Evolutionary conservation across 2,113 vertebrate genomes (phyloP).

Genomic region (Ictidomys tridecemlineatus): DNA sequence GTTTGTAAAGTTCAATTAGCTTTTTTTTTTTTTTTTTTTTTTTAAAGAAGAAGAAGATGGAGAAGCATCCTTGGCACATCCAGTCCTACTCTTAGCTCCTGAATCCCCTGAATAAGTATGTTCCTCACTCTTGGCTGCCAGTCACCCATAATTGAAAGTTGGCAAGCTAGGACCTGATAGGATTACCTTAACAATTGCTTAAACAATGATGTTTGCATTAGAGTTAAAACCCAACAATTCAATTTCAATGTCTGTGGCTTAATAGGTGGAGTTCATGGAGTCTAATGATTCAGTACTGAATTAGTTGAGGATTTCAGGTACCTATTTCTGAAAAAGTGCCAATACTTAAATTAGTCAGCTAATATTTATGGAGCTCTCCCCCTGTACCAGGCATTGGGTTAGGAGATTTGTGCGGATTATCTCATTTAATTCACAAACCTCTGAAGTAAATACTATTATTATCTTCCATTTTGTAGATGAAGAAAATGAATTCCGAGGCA

Average conservation of each 20-base stretch:
- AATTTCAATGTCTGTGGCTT: slow-evolving; percentile 32
- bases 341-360: background rate
- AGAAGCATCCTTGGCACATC: background rate
- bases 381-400: background rate
- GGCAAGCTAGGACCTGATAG: background rate
- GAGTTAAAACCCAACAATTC: slow-evolving; percentile 36
- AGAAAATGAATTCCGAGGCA: slow-evolving; percentile 7
- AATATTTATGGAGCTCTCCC: background rate
- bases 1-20: background rate
- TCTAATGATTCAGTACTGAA: background rate
- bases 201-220: slow-evolving; percentile 22
- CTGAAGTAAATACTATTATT: background rate
- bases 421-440: background rate
- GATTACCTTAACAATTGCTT: slow-evolving; percentile 3
- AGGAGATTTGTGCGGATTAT: slow-evolving; percentile 5
- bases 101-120: background rate
- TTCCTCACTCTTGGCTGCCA: background rate
- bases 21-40: background rate
- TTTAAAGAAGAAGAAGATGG: background rate
- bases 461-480: background rate
- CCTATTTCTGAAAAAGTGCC: background rate
- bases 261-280: background rate
- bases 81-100: background rate
- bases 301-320: background rate
- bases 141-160: slow-evolving; percentile 4